Percentiles rank a stretch among this genome's conserved stretches.
phyloP scores from a whole-genome alignment of 2,888 invertebrate genomes.

The Aspidiotus rigidus region DNA sequence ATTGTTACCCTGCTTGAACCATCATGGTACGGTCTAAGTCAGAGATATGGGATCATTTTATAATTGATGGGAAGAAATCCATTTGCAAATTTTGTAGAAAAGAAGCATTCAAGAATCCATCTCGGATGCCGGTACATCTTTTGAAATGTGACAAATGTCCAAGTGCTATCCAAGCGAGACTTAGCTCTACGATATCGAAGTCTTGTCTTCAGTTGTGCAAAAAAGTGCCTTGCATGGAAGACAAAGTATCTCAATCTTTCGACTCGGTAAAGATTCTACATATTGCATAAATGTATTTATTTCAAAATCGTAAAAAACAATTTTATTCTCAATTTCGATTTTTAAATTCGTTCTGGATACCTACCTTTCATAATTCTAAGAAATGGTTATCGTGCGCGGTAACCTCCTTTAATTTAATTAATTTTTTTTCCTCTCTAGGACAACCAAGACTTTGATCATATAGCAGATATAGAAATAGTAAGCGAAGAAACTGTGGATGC shows the following conservation, averaged over 20 bases:
- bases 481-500: neutral
- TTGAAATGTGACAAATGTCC: neutral
- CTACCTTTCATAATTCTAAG: too few species aligned
- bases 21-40: neutral
- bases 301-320: too few species aligned
- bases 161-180: neutral
- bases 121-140: slow-evolving; percentile 7
- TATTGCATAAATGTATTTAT: too few species aligned
- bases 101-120: slow-evolving; percentile 7
- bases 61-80: neutral
- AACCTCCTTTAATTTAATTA: neutral
- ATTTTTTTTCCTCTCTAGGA: neutral
- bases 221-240: neutral
- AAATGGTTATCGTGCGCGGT: too few species aligned
- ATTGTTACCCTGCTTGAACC: neutral
- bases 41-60: slow-evolving; percentile 1
- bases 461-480: neutral
- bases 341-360: too few species aligned
- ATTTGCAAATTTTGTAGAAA: slow-evolving; percentile 12
- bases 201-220: neutral
- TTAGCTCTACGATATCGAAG: neutral
- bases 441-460: neutral
- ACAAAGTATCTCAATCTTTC: too few species aligned
- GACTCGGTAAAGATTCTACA: too few species aligned
- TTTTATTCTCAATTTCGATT: too few species aligned